Evolutionary conservation across 2,113 vertebrate genomes (phyloP).

Genomic region (Atractosteus spatula): DNA sequence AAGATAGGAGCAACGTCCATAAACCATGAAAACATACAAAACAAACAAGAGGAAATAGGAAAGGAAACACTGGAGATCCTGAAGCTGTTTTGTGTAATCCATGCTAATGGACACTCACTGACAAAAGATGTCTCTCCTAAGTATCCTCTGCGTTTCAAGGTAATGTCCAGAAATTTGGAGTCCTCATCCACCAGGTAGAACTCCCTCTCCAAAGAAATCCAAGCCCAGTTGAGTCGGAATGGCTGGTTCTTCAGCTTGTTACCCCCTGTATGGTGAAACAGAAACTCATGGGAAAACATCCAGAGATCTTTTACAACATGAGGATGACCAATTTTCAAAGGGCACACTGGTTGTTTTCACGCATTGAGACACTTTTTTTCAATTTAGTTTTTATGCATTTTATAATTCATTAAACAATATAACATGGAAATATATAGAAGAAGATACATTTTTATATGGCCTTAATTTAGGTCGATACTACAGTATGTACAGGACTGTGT

Average conservation of each 20-base stretch:
- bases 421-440: too few relatives aligned
- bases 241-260: conserved; percentile 72
- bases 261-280: conserved; percentile 55
- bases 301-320: background rate
- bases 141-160: conserved; percentile 69
- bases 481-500: too few relatives aligned
- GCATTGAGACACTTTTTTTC: too few relatives aligned
- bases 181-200: conserved; percentile 76
- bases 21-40: background rate
- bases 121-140: conserved; percentile 77
- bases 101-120: conserved; percentile 64
- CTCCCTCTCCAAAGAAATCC: conserved; percentile 80
- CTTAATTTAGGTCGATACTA: too few relatives aligned
- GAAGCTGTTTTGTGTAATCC: too few relatives aligned
- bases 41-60: background rate
- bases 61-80: background rate
- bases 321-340: too few relatives aligned
- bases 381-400: too few relatives aligned
- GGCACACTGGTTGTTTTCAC: too few relatives aligned
- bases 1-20: too few relatives aligned
- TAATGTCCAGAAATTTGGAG: conserved; percentile 74
- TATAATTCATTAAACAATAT: too few relatives aligned
- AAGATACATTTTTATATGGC: too few relatives aligned
- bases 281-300: background rate
- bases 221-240: conserved; percentile 80